Base-by-base conservation (phyloP, 2,888 invertebrate species). In the Lochmaea capreae region DNA sequence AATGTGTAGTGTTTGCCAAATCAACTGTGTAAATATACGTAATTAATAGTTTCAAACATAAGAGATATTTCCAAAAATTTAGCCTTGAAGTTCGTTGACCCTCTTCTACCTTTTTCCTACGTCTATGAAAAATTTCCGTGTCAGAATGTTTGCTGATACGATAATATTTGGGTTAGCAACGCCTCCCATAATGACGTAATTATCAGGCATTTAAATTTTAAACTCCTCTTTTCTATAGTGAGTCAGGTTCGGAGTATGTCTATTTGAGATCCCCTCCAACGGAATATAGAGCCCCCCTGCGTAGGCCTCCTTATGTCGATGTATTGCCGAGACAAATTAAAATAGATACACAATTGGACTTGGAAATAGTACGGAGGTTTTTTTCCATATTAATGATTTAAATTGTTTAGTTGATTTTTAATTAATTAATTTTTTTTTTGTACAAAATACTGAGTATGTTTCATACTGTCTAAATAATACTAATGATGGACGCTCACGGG, bases 81-180 rank as follows among this genome's bases (percentile, higher is more conserved):
- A 52, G 52, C 74, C 74, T 74, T 71, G 74, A 71, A 54, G 74
- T 57, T 74, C 71, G 57, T 33, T 58, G 71, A 74, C 58, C 71
- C 58, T 22, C 49, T 46, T 58, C n/a, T 65, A 58, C 65, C 62
- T 61, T 65, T 58, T 71, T 67, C 71, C 71, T 52, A 65, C 71
- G 74, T 65, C 63, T 65, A 54, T 58, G 67, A 65, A 74, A 74
- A 74, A 71, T 67, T 65, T 71, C 71, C 67, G 71, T 71, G 74
- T 71, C 72, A 65, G 65, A 75, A 72, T 75, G 73, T 75, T 75
- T 76, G 58, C 72, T 73, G 77, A 75, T 74, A 75, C 70, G 75
- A 69, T 68, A 75, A 75, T 77, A 76, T 78, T 76, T 76, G 74
- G 77, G 74, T 78, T 77, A 78, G 74, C 65, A 52, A 77, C 75